phyloP scores from a whole-genome alignment of 2,888 invertebrate species.

The Agonopterix arenella region DNA sequence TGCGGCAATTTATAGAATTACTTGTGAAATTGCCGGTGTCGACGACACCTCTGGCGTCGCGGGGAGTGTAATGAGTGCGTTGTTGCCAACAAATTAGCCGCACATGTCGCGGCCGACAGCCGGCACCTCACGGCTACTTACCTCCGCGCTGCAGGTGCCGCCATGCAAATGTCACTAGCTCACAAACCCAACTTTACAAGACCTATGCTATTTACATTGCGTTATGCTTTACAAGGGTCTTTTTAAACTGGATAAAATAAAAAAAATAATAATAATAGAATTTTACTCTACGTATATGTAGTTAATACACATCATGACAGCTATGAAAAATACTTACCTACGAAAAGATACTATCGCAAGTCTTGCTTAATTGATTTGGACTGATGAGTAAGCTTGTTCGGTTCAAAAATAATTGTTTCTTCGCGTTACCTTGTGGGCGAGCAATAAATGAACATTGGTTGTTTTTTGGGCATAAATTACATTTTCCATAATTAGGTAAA shows the following conservation, averaged over 20 bases:
- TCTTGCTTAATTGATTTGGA: too few species aligned
- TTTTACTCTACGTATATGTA: too few species aligned
- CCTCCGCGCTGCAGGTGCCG: conserved; percentile 45
- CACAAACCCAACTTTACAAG: not conserved
- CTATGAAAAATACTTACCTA: not conserved
- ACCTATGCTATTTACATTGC: too few species aligned
- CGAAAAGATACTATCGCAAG: too few species aligned
- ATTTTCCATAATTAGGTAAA: conserved; percentile 23
- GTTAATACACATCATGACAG: too few species aligned
- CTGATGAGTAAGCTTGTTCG: too few species aligned
- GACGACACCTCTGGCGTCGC: conserved; percentile 64
- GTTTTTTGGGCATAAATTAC: conserved; percentile 3
- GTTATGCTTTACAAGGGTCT: too few species aligned
- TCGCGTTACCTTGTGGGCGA: too few species aligned
- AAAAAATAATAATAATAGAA: too few species aligned
- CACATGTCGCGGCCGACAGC: conserved; percentile 69
- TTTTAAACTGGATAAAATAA: too few species aligned
- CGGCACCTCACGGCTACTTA: conserved; percentile 34
- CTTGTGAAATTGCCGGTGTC: conserved; percentile 52
- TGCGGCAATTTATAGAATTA: conserved; percentile 67
- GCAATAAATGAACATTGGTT: not conserved
- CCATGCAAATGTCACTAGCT: conserved; percentile 31
- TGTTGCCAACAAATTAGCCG: conserved; percentile 67
- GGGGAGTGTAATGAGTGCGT: conserved; percentile 60
- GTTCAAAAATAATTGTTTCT: too few species aligned